phyloP scores from a whole-genome alignment of 2,888 invertebrate species.

The Heliconius ismenius region DNA sequence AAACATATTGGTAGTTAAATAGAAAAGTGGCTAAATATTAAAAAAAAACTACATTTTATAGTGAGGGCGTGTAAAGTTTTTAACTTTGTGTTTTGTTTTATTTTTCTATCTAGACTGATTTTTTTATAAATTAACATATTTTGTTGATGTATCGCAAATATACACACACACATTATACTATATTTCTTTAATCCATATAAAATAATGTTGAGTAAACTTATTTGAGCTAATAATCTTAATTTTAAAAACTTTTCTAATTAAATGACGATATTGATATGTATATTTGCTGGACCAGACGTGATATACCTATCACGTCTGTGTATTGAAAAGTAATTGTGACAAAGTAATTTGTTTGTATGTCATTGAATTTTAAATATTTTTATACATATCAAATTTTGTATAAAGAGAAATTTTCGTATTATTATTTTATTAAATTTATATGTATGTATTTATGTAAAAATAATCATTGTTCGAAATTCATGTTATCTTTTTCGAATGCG shows the following conservation, averaged over 20 bases:
- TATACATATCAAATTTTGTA: slow-evolving; percentile 23
- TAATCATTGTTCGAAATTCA: not conserved
- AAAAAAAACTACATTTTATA: too few relatives aligned
- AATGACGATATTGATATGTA: not conserved
- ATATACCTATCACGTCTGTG: too few relatives aligned
- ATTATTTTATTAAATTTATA: slow-evolving; percentile 16
- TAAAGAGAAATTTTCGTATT: not conserved
- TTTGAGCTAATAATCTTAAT: too few relatives aligned
- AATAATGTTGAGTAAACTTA: not conserved
- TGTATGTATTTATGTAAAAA: not conserved
- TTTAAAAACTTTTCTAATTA: not conserved
- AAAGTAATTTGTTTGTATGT: not conserved
- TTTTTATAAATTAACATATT: not conserved
- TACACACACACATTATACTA: too few relatives aligned
- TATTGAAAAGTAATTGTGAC: slow-evolving; percentile 17
- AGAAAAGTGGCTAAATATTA: not conserved
- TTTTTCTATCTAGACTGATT: not conserved
- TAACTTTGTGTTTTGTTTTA: not conserved
- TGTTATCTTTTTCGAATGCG: not conserved
- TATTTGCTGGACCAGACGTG: slow-evolving; percentile 1
- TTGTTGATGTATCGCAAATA: not conserved
- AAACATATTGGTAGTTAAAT: not conserved
- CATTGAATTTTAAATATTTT: slow-evolving; percentile 11
- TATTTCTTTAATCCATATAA: too few relatives aligned
- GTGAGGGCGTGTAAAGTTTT: too few relatives aligned